phyloP scores from a whole-genome alignment of 1,140 invertebrate genomes.

The Drosophila erecta region DNA sequence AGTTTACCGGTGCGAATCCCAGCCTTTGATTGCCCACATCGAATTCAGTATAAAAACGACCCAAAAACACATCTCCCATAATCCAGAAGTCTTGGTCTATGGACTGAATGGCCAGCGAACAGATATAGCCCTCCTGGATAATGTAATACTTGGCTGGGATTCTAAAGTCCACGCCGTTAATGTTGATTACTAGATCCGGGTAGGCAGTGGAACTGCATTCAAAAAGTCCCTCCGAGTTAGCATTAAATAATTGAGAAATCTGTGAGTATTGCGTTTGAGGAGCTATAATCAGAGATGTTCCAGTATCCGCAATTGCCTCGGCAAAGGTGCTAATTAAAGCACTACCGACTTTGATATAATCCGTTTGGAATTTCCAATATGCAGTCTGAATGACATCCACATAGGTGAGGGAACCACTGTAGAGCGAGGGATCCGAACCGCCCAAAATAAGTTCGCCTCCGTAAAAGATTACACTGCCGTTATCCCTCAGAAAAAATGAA shows the following conservation, averaged over 20 bases:
- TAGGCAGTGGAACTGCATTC: slow-evolving; percentile 31
- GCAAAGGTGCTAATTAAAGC: slow-evolving; percentile 85
- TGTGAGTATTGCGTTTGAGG: slow-evolving; percentile 79
- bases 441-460: slow-evolving; percentile 98
- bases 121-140: slow-evolving; percentile 22
- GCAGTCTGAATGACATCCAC: slow-evolving; percentile 92
- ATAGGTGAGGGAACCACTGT: slow-evolving; percentile 95
- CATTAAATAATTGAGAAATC: slow-evolving; percentile 8
- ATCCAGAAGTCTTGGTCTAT: slow-evolving; percentile 66
- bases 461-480: slow-evolving; percentile 87
- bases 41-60: slow-evolving; percentile 90
- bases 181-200: slow-evolving; percentile 49
- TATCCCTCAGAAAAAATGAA: slow-evolving; percentile 93
- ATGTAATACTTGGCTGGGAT: slow-evolving; percentile 58
- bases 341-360: slow-evolving; percentile 87
- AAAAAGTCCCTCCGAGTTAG: slow-evolving; percentile 35
- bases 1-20: slow-evolving; percentile 85
- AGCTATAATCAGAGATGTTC: slow-evolving; percentile 90
- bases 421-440: slow-evolving; percentile 95
- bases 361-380: slow-evolving; percentile 99
- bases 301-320: slow-evolving; percentile 91
- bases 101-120: slow-evolving; percentile 48
- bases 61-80: slow-evolving; percentile 88
- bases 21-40: slow-evolving; percentile 89
- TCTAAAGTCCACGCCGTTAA: slow-evolving; percentile 45